Percentiles rank a stretch among this genome's conserved stretches.
Conservation (phyloP, 2,888 invertebrate genomes). For the Leucophenga maculata region DNA sequence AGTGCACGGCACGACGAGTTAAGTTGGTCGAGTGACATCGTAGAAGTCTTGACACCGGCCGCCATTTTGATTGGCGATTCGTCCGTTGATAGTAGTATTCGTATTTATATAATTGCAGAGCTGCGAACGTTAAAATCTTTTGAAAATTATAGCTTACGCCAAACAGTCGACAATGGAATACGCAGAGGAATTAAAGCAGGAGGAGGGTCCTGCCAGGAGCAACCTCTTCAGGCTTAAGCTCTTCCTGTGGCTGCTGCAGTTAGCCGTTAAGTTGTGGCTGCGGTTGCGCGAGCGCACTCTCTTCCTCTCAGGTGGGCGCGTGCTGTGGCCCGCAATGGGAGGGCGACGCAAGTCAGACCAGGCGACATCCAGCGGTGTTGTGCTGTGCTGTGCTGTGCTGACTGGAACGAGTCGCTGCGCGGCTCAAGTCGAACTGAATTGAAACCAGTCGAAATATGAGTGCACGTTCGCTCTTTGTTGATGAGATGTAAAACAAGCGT, state of each 20-base stretch:
- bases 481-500: constrained; percentile 64
- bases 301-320: constrained; percentile 58
- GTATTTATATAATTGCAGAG: too few relatives aligned
- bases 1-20: too few relatives aligned
- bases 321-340: constrained; percentile 72
- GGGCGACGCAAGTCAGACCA: constrained; percentile 60
- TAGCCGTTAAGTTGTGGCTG: constrained; percentile 52
- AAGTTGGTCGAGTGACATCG: constrained; percentile 5
- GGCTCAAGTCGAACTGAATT: not conserved
- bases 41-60: constrained; percentile 24
- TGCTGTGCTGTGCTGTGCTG: constrained; percentile 20
- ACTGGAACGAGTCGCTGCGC: constrained; percentile 24
- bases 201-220: constrained; percentile 29
- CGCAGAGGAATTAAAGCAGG: not conserved
- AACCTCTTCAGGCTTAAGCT: constrained; percentile 7
- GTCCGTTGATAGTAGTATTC: too few relatives aligned
- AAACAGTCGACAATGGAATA: constrained; percentile 32
- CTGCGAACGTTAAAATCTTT: constrained; percentile 30
- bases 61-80: constrained; percentile 36
- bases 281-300: constrained; percentile 52
- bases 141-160: constrained; percentile 55
- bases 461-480: constrained; percentile 37
- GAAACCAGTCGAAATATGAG: constrained; percentile 4
- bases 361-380: constrained; percentile 59
- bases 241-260: constrained; percentile 35